A percentile compares a stretch with the other conserved stretches of the same genome.
These are phyloP conservation scores for Phycodurus eques DNA, from an alignment of 2,113 vertebrate species.

Conservation along the genomic window DNA sequence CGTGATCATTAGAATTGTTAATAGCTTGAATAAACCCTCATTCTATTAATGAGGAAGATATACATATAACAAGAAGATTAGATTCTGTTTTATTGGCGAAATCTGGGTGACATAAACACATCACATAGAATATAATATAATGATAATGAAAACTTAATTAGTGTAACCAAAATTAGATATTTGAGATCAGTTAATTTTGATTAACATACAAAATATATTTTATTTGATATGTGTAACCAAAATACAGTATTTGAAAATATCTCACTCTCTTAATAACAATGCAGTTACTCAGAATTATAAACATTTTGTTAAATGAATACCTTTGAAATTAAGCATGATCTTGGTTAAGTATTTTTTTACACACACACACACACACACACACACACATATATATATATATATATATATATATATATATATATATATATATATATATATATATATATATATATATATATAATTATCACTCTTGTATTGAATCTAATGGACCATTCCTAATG, in stretches of 20 bases:
- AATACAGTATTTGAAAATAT: neutral
- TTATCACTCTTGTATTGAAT: neutral
- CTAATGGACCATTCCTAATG: neutral
- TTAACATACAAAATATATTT: neutral
- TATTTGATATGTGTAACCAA: neutral
- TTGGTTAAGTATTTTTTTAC: neutral
- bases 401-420: no score
- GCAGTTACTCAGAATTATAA: neutral
- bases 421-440: no score
- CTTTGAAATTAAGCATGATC: neutral
- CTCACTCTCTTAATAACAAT: neutral
- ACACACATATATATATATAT: no score
- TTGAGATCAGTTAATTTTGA: no score
- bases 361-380: no score
- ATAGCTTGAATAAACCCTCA: neutral
- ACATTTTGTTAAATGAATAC: neutral
- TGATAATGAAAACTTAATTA: no score
- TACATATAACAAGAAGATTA: neutral
- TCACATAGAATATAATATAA: no score
- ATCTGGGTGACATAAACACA: neutral
- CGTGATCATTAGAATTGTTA: slow-evolving; percentile 6
- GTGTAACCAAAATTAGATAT: no score
- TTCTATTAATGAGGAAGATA: neutral
- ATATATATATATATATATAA: no score
- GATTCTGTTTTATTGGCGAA: neutral